Base-by-base conservation (phyloP, 2,888 invertebrate genomes). In the Dasypolia templi region DNA sequence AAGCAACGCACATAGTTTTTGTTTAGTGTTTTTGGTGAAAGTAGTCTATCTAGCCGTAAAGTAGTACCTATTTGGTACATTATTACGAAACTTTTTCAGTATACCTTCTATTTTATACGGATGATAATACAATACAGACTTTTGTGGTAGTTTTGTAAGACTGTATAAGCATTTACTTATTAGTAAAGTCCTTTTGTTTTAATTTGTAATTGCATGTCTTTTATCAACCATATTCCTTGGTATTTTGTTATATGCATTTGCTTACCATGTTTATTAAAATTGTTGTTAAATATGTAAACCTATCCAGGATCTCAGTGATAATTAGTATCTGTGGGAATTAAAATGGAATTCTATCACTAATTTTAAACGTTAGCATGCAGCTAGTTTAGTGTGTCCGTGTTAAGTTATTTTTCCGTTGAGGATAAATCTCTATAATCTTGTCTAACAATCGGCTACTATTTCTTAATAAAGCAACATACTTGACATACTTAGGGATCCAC, bases 1-100 rank as follows among this genome's bases (percentile, higher is more conserved):
- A 74, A 80, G 65, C 9, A 22, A 51, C 56, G 61, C 35, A n/a
- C 63, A 66, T 9, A 51, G 44, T 74, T 77, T 61, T 79, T 72
- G 64, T 61, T 64, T n/a, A 49, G 59, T 39, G 64, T 77, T 72
- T 73, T 79, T 39, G 2, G 32, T 22, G 4, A 49, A 53, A 42
- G 22, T 64, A 32, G 51, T 51, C n/a, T 73, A 56, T 56, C 26
- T 63, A 56, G 51, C n/a, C n/a, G n/a, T n/a, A n/a, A n/a, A n/a
- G n/a, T n/a, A n/a, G 51, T 49, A 66, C 58, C 56, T 46, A 66
- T 56, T 56, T 46, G 12, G 22, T 73, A 51, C 26, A n/a, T n/a
- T 53, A 46, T 55, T n/a, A 66, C 14, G 22, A 32, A 66, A 63
- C 55, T 80, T 66, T 77, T 51, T 74, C 65, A 51, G 22, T 73